Evolutionary conservation across 2,888 invertebrate species (phyloP).

Genomic region (Halocaridina rubra): DNA sequence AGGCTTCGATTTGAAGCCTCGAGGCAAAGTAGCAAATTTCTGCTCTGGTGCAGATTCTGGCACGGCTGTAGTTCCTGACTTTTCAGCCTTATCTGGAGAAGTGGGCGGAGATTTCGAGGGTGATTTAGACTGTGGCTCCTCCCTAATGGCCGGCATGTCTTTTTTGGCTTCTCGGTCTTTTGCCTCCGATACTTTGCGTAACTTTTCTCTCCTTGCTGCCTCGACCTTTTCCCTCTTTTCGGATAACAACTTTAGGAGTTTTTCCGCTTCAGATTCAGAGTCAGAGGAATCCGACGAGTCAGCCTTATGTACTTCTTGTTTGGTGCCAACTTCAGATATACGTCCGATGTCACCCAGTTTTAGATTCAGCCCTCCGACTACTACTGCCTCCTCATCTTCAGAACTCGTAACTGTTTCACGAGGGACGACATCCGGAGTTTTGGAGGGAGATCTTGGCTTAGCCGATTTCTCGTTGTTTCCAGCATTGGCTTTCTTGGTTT

Average conservation of each 20-base stretch:
- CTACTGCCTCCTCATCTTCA: slow-evolving; percentile 39
- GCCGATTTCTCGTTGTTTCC: slow-evolving; percentile 8
- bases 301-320: slow-evolving; percentile 15
- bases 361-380: slow-evolving; percentile 28
- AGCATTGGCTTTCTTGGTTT: neutral
- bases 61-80: neutral
- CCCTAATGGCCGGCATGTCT: slow-evolving; percentile 29
- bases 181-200: slow-evolving; percentile 57
- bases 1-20: slow-evolving; percentile 53
- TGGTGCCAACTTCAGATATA: slow-evolving; percentile 36
- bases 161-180: slow-evolving; percentile 21
- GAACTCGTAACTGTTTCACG: slow-evolving; percentile 11
- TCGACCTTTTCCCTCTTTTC: slow-evolving; percentile 61
- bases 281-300: slow-evolving; percentile 60
- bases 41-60: slow-evolving; percentile 36
- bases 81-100: slow-evolving; percentile 17
- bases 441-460: neutral
- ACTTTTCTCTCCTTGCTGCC: slow-evolving; percentile 58
- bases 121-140: slow-evolving; percentile 17
- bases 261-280: slow-evolving; percentile 63
- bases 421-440: slow-evolving; percentile 9
- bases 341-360: slow-evolving; percentile 32
- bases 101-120: slow-evolving; percentile 15
- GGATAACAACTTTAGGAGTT: slow-evolving; percentile 56
- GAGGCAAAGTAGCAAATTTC: slow-evolving; percentile 59